A percentile compares a stretch with the other conserved stretches of the same genome.
Conservation (phyloP, 2,797 vertebrate species). For the Valencia hispanica region DNA sequence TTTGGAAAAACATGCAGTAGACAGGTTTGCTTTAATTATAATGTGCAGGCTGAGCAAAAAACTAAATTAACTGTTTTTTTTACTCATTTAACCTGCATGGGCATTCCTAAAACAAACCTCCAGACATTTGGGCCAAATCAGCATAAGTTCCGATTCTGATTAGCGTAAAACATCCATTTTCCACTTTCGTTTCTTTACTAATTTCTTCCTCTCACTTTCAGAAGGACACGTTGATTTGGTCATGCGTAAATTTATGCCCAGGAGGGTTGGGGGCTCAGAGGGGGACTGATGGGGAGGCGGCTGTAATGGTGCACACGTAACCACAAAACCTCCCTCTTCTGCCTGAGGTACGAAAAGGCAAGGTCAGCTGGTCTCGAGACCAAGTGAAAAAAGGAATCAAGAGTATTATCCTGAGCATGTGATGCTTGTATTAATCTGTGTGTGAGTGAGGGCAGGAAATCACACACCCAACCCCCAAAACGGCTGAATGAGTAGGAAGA, state of each 20-base stretch:
- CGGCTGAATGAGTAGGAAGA: slow-evolving; percentile 42
- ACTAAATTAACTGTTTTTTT: background rate
- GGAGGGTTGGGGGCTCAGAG: background rate
- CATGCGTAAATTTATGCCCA: slow-evolving; percentile 29
- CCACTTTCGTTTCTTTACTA: background rate
- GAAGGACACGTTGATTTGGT: slow-evolving; percentile 9
- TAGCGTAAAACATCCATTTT: background rate
- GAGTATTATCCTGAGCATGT: slow-evolving; percentile 82
- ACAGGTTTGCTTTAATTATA: too few species aligned
- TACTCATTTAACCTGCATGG: background rate
- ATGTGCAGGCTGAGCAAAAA: too few species aligned
- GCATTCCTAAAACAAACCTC: background rate
- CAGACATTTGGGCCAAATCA: background rate
- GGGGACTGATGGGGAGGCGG: background rate
- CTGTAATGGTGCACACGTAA: background rate
- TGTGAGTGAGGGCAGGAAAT: slow-evolving; percentile 44
- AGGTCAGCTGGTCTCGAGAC: slow-evolving; percentile 70
- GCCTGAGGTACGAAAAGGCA: slow-evolving; percentile 48
- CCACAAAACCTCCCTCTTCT: slow-evolving; percentile 22
- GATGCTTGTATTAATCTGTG: slow-evolving; percentile 52
- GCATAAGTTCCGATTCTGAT: background rate
- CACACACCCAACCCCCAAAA: slow-evolving; percentile 64
- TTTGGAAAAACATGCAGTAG: too few species aligned
- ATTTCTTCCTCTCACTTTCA: slow-evolving; percentile 11
- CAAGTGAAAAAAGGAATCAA: slow-evolving; percentile 52